phyloP scores from a whole-genome alignment of 2,113 vertebrate species.

The Cyphomyrus plagiostoma region DNA sequence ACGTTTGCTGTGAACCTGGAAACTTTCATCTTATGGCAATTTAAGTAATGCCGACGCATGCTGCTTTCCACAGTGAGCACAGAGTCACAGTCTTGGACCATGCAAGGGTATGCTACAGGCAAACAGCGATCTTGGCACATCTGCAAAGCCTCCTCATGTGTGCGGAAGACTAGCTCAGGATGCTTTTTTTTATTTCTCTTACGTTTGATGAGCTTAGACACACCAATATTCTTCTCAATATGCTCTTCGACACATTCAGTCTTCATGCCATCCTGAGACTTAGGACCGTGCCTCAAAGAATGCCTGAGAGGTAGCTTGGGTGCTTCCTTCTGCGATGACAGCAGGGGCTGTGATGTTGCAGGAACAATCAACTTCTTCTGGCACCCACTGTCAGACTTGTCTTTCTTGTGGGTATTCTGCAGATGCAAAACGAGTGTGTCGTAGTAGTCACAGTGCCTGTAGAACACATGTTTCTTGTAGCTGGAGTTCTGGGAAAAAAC shows the following conservation, averaged over 20 bases:
- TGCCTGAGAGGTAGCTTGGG: constrained; percentile 32
- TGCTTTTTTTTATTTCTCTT: not conserved
- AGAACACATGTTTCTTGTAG: constrained; percentile 79
- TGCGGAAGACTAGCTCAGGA: constrained; percentile 40
- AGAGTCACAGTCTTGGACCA: constrained; percentile 84
- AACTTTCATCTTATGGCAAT: constrained; percentile 69
- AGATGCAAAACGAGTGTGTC: constrained; percentile 66
- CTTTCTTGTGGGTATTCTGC: constrained; percentile 61
- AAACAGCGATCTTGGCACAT: constrained; percentile 85
- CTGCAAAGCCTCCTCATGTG: constrained; percentile 80
- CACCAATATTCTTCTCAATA: constrained; percentile 8
- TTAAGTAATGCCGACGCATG: constrained; percentile 79
- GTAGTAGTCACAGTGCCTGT: constrained; percentile 74
- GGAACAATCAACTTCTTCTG: constrained; percentile 62
- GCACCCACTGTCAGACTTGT: constrained; percentile 56
- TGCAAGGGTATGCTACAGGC: constrained; percentile 80
- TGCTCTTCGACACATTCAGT: constrained; percentile 23
- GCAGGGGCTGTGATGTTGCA: constrained; percentile 15
- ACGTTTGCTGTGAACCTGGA: constrained; percentile 57
- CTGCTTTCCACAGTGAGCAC: constrained; percentile 79
- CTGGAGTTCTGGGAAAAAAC: constrained; percentile 72
- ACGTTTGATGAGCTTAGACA: not conserved
- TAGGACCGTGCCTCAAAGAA: constrained; percentile 22
- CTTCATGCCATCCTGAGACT: constrained; percentile 19
- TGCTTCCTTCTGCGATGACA: constrained; percentile 32